A percentile compares a stretch with the other conserved stretches of the same genome.
These are phyloP conservation scores for Conops quadrifasciatus DNA, from an alignment of 2,888 invertebrate genomes.

Conservation along the genomic window DNA sequence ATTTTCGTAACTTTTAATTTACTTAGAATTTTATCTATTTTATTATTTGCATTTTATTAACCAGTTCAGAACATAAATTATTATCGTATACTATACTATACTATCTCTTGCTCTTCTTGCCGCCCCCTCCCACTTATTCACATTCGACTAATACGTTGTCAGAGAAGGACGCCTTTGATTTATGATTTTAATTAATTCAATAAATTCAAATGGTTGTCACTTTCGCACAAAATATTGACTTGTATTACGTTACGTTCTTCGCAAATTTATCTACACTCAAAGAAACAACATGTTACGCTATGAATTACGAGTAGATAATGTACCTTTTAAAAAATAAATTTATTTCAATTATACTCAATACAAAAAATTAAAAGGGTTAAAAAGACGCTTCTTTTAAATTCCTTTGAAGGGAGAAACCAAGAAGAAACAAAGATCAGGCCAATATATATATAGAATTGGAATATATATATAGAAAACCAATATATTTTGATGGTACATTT, in stretches of 20 bases:
- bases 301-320: too few relatives aligned
- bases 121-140: background rate
- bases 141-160: background rate
- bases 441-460: too few relatives aligned
- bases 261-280: background rate
- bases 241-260: background rate
- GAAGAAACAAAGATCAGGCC: too few relatives aligned
- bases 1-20: too few relatives aligned
- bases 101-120: background rate
- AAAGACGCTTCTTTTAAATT: too few relatives aligned
- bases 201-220: slow-evolving; percentile 18
- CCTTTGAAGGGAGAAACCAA: too few relatives aligned
- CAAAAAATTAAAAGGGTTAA: too few relatives aligned
- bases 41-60: background rate
- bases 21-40: too few relatives aligned
- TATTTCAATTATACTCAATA: too few relatives aligned
- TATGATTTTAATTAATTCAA: slow-evolving; percentile 19
- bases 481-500: too few relatives aligned
- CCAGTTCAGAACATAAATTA: background rate
- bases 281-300: background rate
- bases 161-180: slow-evolving; percentile 12
- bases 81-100: background rate
- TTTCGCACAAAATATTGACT: background rate
- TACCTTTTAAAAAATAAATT: too few relatives aligned
- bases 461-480: too few relatives aligned